These are phyloP conservation scores for Sebastes steindachneri DNA, from an alignment of 2,797 vertebrate species.

Conservation along the genomic window DNA sequence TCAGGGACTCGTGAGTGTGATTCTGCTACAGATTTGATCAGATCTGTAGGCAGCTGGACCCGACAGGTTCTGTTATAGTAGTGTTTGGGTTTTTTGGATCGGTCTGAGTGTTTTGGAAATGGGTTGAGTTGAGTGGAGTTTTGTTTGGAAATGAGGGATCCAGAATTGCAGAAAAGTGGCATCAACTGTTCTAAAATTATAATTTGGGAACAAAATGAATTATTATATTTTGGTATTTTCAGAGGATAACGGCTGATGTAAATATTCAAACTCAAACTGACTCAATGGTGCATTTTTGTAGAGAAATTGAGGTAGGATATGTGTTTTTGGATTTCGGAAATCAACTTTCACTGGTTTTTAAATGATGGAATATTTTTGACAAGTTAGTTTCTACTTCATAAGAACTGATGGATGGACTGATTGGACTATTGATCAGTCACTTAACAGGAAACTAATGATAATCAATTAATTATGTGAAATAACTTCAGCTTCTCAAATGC, in stretches of 20 bases:
- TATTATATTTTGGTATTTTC: neutral
- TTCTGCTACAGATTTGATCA: slow-evolving; percentile 10
- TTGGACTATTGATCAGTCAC: neutral
- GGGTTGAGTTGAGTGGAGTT: neutral
- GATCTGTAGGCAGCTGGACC: slow-evolving; percentile 14
- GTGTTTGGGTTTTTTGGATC: neutral
- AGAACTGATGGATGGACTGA: neutral
- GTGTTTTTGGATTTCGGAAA: neutral
- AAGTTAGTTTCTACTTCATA: neutral
- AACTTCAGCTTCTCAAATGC: neutral
- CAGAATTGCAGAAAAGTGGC: neutral
- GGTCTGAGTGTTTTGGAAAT: neutral
- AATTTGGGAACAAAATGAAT: neutral
- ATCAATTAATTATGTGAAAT: neutral
- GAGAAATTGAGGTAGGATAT: neutral
- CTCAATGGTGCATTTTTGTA: neutral
- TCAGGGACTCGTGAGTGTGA: slow-evolving; percentile 89
- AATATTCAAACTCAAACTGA: neutral
- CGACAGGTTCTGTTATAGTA: neutral
- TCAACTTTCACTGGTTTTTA: neutral
- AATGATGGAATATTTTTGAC: neutral
- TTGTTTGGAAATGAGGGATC: neutral
- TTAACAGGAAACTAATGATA: neutral
- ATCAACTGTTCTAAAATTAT: neutral
- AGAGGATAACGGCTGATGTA: neutral